phyloP scores from a whole-genome alignment of 2,797 vertebrate genomes.

The Rhinichthys osculus region DNA sequence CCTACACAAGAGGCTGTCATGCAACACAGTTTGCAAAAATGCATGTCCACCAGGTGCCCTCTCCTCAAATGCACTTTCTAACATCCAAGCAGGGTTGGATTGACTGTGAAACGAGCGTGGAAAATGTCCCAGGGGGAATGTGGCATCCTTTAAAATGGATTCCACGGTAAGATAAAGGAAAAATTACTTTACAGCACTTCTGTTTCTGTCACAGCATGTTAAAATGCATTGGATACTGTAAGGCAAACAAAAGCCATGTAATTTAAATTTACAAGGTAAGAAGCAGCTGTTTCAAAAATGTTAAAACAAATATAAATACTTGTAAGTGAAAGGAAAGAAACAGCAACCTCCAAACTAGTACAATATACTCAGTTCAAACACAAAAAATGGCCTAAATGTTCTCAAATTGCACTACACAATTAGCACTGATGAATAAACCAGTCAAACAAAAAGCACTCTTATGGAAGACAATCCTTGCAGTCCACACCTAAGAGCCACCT shows the following conservation, averaged over 20 bases:
- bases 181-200: conserved; percentile 57
- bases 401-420: conserved; percentile 23
- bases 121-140: conserved; percentile 47
- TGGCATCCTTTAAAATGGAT: conserved; percentile 70
- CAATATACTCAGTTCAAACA: conserved; percentile 19
- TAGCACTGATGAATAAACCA: conserved; percentile 70
- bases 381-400: conserved; percentile 49
- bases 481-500: conserved; percentile 66
- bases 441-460: conserved; percentile 59
- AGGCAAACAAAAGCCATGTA: conserved; percentile 33
- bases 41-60: conserved; percentile 29
- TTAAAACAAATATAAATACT: conserved; percentile 60
- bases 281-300: conserved; percentile 69
- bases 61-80: conserved; percentile 22
- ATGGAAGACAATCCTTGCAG: conserved; percentile 38
- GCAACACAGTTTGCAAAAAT: conserved; percentile 34
- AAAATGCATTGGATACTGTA: conserved; percentile 30
- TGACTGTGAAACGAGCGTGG: conserved; percentile 41
- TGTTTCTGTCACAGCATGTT: conserved; percentile 67
- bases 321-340: conserved; percentile 63
- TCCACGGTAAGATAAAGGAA: conserved; percentile 75
- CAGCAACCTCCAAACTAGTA: conserved; percentile 17
- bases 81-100: conserved; percentile 18
- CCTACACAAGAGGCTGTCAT: conserved; percentile 15
- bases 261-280: conserved; percentile 32